Conservation (phyloP, 64 coral and sea anemone species). For the Stylophora pistillata region DNA sequence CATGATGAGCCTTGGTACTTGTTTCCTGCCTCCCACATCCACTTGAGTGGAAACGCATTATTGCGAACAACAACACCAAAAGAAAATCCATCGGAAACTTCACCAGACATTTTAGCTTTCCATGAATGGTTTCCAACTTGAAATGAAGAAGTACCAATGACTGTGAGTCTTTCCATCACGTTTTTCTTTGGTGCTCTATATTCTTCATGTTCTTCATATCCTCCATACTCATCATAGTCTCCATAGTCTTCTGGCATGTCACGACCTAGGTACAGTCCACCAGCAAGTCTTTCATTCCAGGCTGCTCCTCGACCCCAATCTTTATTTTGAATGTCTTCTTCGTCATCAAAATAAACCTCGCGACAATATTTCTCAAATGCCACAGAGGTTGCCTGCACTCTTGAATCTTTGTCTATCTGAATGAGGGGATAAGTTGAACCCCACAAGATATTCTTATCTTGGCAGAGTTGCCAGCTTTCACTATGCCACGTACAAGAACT, state of each 20-base stretch:
- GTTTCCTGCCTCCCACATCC: background rate
- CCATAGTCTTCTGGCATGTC: background rate
- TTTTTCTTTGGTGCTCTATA: too few relatives aligned
- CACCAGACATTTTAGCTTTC: too few relatives aligned
- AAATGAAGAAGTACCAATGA: too few relatives aligned
- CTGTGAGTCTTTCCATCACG: background rate
- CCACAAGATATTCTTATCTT: background rate
- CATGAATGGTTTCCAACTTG: too few relatives aligned
- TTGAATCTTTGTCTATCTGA: background rate
- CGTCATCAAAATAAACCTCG: background rate
- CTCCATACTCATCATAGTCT: background rate
- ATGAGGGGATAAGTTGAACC: background rate
- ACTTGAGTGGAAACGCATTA: too few relatives aligned
- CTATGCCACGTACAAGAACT: constrained; percentile 11
- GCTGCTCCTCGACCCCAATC: too few relatives aligned
- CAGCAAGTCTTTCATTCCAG: too few relatives aligned
- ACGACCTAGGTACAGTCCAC: too few relatives aligned
- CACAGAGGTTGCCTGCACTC: background rate
- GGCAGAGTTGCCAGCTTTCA: background rate
- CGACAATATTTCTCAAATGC: background rate
- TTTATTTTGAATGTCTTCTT: too few relatives aligned
- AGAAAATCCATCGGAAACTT: too few relatives aligned
- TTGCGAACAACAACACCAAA: too few relatives aligned
- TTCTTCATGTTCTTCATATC: background rate
- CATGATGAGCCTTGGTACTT: background rate